Evolutionary conservation across 2,113 vertebrate species (phyloP).

Genomic region (Helogale parvula): DNA sequence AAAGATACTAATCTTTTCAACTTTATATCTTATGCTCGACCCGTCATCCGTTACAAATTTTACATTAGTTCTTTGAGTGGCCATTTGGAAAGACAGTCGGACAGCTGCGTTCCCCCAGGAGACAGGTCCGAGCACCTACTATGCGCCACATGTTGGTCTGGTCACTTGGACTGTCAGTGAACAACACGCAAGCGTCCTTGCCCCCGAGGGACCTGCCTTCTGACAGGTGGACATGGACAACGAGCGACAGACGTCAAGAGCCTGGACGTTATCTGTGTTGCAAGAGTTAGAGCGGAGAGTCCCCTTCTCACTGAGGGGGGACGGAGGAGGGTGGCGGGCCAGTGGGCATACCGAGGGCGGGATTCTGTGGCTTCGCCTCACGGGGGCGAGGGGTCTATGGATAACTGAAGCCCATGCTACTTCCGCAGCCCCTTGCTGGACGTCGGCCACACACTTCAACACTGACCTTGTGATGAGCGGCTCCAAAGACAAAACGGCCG

Average conservation of each 20-base stretch:
- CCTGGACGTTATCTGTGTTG: rapidly evolving
- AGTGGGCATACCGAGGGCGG: rapidly evolving
- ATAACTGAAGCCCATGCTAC: rapidly evolving
- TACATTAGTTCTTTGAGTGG: neutral
- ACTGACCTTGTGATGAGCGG: neutral
- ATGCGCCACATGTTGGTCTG: rapidly evolving
- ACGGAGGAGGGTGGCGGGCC: rapidly evolving
- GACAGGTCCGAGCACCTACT: rapidly evolving
- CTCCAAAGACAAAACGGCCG: neutral
- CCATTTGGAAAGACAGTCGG: neutral
- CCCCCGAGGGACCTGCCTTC: rapidly evolving
- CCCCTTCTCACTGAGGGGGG: rapidly evolving
- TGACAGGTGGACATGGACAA: neutral
- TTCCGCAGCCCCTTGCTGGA: rapidly evolving
- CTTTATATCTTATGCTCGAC: neutral
- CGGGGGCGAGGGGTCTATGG: neutral
- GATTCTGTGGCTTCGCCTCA: rapidly evolving
- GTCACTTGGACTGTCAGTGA: neutral
- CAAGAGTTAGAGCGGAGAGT: rapidly evolving
- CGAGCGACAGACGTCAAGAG: rapidly evolving
- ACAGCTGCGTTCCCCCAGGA: rapidly evolving
- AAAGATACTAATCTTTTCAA: constrained; percentile 4
- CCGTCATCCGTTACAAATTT: neutral
- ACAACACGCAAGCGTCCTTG: too few species aligned
- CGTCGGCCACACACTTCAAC: neutral